A percentile compares a stretch with the other conserved stretches of the same genome.
Evolutionary conservation across 2,888 invertebrate genomes (phyloP).

Genomic region (Andrena hattorfiana): DNA sequence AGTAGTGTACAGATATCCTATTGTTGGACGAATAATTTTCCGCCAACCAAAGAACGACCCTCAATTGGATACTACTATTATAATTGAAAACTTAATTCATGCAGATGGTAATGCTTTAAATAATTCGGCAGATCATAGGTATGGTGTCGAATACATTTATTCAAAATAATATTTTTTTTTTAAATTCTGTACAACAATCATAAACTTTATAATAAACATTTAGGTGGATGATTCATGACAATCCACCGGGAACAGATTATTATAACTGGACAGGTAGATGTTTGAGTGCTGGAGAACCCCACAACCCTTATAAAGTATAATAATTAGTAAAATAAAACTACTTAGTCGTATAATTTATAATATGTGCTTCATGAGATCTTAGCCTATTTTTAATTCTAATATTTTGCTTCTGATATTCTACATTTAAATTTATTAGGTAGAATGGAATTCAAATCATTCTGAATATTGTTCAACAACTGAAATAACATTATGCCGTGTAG

Average conservation of each 20-base stretch:
- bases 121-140: slow-evolving; percentile 89
- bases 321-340: slow-evolving; percentile 18
- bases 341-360: not conserved
- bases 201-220: slow-evolving; percentile 48
- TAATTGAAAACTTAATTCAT: slow-evolving; percentile 94
- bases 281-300: slow-evolving; percentile 91
- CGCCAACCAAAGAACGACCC: slow-evolving; percentile 92
- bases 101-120: slow-evolving; percentile 93
- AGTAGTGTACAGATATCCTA: slow-evolving; percentile 93
- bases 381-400: too few species aligned
- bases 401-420: not conserved
- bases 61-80: slow-evolving; percentile 93
- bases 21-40: slow-evolving; percentile 94
- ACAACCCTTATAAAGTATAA: slow-evolving; percentile 90
- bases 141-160: slow-evolving; percentile 4
- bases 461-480: slow-evolving; percentile 87
- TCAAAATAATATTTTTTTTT: not conserved
- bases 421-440: slow-evolving; percentile 84
- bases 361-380: not conserved
- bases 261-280: slow-evolving; percentile 96
- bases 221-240: slow-evolving; percentile 93
- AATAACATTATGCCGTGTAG: slow-evolving; percentile 89
- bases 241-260: slow-evolving; percentile 93
- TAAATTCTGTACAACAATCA: not conserved
- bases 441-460: slow-evolving; percentile 87